Conservation (phyloP, 2,888 invertebrate species). For the Cantharis nigra region DNA sequence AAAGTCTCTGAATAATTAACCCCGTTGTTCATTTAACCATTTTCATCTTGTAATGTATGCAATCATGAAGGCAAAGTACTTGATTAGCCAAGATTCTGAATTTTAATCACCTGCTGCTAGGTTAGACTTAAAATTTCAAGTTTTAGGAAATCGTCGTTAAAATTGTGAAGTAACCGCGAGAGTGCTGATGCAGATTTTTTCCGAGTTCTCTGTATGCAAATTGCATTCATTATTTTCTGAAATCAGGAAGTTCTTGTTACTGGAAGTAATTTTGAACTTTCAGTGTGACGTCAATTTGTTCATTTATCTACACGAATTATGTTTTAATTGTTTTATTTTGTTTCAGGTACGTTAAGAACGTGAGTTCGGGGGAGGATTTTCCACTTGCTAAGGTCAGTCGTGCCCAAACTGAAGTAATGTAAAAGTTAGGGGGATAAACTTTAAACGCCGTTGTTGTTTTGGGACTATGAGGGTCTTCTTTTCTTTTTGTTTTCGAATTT, state of each 20-base stretch:
- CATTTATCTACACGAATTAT: not conserved
- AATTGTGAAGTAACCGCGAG: not conserved
- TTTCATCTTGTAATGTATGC: not conserved
- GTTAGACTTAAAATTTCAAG: not conserved
- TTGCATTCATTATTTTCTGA: constrained; percentile 24
- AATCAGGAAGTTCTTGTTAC: constrained; percentile 25
- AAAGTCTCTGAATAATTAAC: not conserved
- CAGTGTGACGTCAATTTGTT: constrained; percentile 5
- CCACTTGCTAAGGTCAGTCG: not conserved
- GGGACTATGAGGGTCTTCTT: constrained; percentile 4
- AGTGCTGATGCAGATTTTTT: constrained; percentile 17
- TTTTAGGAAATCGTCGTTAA: not conserved
- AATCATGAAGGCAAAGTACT: not conserved
- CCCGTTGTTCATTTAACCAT: not conserved
- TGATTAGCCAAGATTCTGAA: not conserved
- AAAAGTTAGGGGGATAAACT: constrained; percentile 5
- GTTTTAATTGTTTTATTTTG: not conserved
- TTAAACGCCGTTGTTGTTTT: constrained; percentile 12
- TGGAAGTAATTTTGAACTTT: constrained; percentile 9
- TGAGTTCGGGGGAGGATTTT: not conserved
- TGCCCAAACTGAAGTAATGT: not conserved
- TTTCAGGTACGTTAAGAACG: not conserved
- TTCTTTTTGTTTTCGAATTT: constrained; percentile 2
- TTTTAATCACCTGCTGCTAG: not conserved
- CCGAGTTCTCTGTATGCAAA: constrained; percentile 25